Evolutionary conservation across 2,888 invertebrate species (phyloP), one percentile per base, ranked within the genome.

Genomic region (Trichogramma dendrolimi): DNA sequence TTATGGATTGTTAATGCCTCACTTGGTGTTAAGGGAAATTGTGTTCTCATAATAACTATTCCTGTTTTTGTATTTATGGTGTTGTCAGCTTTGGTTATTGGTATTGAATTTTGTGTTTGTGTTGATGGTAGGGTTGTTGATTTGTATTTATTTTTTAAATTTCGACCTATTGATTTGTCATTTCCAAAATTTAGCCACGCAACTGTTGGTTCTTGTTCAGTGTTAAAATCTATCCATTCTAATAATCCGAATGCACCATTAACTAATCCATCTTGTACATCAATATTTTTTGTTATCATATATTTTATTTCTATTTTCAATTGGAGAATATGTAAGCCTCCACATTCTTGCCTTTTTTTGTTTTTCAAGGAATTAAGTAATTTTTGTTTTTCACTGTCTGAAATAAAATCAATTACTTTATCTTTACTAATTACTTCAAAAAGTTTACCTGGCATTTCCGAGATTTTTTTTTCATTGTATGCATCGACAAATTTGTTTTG

Each of bases 271-370:
- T 61, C 61, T 49, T 55, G 41, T 47, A 64, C 56, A 48, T 64
- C 59, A 10, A 61, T 56, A 42, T 64, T 64, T 42, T 50, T 59
- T n/a, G 61, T 59, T 39, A 64, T 46, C 61, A 61, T 70, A 57
- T 71, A 70, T 53, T 69, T 64, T 50, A 70, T 67, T 39, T 62
- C 66, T 39, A 71, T 56, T 67, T 72, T 68, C 10, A 73, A 60
- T 27, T 55, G 47, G 4, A 69, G 57, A 46, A 59, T 54, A 4
- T 67, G 65, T 39, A 73, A 59, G 5, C 72, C 70, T 53, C 69
- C 68, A 42, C 63, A 63, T 49, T 70, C 70, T 7, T 53, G 61
- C 14, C 55, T 51, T n/a, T n/a, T n/a, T n/a, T n/a, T n/a, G 53
- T 67, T 65, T 54, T 63, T 65, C n/a, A 57, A 62, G 27, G 10